These are phyloP conservation scores for Platanista minor DNA, from an alignment of 2,113 vertebrate species.

Conservation along the genomic window DNA sequence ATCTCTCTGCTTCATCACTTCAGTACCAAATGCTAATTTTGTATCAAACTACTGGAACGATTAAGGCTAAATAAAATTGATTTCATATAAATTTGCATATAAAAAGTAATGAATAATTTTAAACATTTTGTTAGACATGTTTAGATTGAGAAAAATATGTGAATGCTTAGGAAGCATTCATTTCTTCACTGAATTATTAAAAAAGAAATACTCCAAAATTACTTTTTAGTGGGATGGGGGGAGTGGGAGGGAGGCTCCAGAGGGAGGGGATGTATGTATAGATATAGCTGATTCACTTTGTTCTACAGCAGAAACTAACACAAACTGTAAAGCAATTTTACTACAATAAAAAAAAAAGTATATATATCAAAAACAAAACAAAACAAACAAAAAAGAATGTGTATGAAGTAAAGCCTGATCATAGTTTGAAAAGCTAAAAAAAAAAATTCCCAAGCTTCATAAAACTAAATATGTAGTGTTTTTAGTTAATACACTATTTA, in stretches of 20 bases:
- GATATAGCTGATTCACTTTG: too few species aligned
- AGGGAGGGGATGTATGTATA: too few species aligned
- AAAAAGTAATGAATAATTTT: neutral
- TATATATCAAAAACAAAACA: too few species aligned
- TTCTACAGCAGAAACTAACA: too few species aligned
- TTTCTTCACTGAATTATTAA: neutral
- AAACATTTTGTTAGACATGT: neutral
- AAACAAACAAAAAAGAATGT: too few species aligned
- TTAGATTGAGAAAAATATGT: neutral
- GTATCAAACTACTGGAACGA: neutral
- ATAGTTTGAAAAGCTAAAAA: too few species aligned
- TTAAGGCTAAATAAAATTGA: conserved; percentile 18
- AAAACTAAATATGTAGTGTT: neutral
- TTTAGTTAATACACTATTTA: neutral
- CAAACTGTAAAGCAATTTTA: too few species aligned
- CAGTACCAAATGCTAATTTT: neutral
- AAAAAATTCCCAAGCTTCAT: neutral
- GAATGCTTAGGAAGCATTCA: neutral
- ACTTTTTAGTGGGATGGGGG: neutral
- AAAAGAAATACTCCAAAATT: conserved; percentile 22
- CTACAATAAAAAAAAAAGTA: too few species aligned
- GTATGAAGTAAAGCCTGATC: too few species aligned
- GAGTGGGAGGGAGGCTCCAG: too few species aligned
- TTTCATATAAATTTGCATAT: neutral
- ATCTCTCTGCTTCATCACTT: neutral